Percentiles rank a stretch among this genome's conserved stretches.
Evolutionary conservation across 2,888 invertebrate species (phyloP).

Genomic region (Choreutis nemorana): DNA sequence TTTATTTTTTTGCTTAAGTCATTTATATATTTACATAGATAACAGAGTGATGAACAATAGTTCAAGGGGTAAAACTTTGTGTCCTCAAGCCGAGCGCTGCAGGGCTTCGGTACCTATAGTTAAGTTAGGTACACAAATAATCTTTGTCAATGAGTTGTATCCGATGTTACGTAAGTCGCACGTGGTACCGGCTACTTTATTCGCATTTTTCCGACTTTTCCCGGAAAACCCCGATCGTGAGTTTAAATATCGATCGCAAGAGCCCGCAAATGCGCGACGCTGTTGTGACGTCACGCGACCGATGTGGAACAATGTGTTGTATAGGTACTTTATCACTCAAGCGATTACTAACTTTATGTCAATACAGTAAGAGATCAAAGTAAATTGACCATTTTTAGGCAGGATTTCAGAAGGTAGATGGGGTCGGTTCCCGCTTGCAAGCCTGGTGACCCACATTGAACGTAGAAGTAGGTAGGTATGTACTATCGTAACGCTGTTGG

Average conservation of each 20-base stretch:
- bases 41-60: neutral
- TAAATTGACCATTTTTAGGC: conserved; percentile 2
- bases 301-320: conserved; percentile 5
- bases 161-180: conserved; percentile 50
- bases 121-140: too few relatives aligned
- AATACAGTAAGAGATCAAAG: neutral
- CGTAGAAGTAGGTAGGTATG: conserved; percentile 15
- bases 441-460: conserved; percentile 55
- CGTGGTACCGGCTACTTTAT: conserved; percentile 39
- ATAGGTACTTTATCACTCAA: conserved; percentile 6
- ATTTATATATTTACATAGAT: neutral
- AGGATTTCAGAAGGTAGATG: conserved; percentile 12
- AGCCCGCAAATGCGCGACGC: conserved; percentile 42
- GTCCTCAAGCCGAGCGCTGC: conserved; percentile 22
- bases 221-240: conserved; percentile 32
- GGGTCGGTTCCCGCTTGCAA: conserved; percentile 19
- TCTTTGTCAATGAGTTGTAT: conserved; percentile 58
- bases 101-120: conserved; percentile 30
- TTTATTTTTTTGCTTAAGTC: neutral
- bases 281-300: conserved; percentile 45
- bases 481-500: conserved; percentile 25
- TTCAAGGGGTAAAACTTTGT: conserved; percentile 1
- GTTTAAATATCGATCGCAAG: conserved; percentile 40
- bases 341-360: conserved; percentile 1
- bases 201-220: conserved; percentile 28